Base-by-base conservation (phyloP, 2,113 vertebrate genomes). In the Sceloporus undulatus region DNA sequence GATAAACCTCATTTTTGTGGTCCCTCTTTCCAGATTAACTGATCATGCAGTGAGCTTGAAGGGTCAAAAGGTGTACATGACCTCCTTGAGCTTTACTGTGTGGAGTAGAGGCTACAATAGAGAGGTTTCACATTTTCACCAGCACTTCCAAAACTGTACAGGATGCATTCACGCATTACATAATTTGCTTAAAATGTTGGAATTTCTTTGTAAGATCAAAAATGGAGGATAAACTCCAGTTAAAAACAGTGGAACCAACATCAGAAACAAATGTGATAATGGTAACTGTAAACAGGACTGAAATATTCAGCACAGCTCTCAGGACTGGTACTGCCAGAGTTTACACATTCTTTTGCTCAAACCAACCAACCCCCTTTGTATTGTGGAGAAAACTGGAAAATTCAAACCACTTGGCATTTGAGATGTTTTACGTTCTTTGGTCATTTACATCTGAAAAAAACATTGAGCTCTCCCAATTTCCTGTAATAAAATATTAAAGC, bases 341-440 rank as follows among this genome's bases (percentile, higher is more conserved):
- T 94, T 88, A 86, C n/a, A 27, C 73, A 78, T 80, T 90, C 62
- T 76, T 91, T 78, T 42, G 54, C 82, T 83, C 59, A 62, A 62
- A 83, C 8, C 1, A 78, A 54, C 48, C 34, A 1, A 34, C 34
- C 34, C 34, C 0, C 18, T 86, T 86, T 80, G 52, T 25, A 71
- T 88, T 70, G 79, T n/a, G 82, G 73, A 19, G 48, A 13, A 42
- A 75, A 9, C 16, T 68, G 79, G 34, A 74, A 85, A 34, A 65
- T 2, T 92, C 91, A 56, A 90, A 68, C 29, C 29, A 13, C 59
- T 85, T 90, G 16, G 29, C 52, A 77, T 62, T 73, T 77, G 78
- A 86, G 66, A 7, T 10, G 70, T 86, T 90, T 92, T 87, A 59
- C 42, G 38, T 16, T 74, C 23, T 14, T 25, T 81, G 66, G 79